These are phyloP conservation scores for Halocynthia roretzi DNA, from an alignment of 23 tunicate species.

Conservation along the genomic window DNA sequence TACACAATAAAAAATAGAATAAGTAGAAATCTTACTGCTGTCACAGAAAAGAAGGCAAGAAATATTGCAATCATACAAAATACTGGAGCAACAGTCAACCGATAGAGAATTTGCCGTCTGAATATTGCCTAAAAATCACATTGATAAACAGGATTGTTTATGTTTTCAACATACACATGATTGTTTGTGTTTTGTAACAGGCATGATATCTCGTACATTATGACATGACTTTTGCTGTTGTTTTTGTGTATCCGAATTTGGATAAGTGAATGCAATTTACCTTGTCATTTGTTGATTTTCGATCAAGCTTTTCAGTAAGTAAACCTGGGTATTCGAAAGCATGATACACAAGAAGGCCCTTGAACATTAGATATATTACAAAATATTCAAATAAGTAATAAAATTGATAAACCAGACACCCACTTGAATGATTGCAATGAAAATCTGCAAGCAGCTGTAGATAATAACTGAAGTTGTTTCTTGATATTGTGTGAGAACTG, in stretches of 20 bases:
- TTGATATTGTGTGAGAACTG: no score
- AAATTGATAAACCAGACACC: background rate
- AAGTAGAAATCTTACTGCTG: constrained; percentile 5
- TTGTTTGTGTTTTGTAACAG: background rate
- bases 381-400: background rate
- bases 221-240: no score
- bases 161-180: no score
- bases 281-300: constrained; percentile 9
- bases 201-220: no score
- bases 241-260: background rate
- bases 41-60: background rate
- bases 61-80: background rate
- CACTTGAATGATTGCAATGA: constrained; percentile 16
- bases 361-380: background rate
- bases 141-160: no score
- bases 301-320: background rate
- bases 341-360: constrained; percentile 8
- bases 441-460: constrained; percentile 6
- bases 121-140: no score
- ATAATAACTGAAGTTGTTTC: background rate
- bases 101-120: background rate
- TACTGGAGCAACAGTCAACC: background rate
- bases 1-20: background rate
- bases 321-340: constrained; percentile 22
- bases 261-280: background rate